Base-by-base conservation (phyloP, 2,888 invertebrate genomes). In the Phyllotreta striolata region DNA sequence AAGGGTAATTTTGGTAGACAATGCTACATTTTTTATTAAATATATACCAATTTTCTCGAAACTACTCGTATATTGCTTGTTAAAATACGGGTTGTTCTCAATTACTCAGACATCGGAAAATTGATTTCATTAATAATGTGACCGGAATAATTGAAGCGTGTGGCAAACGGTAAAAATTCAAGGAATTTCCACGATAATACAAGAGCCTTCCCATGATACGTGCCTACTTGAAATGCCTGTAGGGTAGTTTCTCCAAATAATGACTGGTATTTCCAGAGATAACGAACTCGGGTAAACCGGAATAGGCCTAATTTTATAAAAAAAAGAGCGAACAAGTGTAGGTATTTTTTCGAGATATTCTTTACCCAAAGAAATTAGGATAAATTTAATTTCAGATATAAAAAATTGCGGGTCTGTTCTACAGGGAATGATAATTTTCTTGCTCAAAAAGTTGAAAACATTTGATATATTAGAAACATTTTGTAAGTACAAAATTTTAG, bases 301-400 rank as follows among this genome's bases (percentile, higher is more conserved):
- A 47, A 47, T 47, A 47, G 14, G 47, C 14, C 47, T 47, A 47
- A 47, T 47, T 47, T 47, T n/a, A 47, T 47, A 9, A 47, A 47
- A 12, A n/a, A n/a, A 24, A 24, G 24, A 47, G 24, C 34, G 47
- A 47, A 24, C 14, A 24, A 44, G 12, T 44, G 14, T 47, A 47
- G 14, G 47, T 47, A 47, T 47, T 47, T 44, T 47, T 12, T 8
- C n/a, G 34, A 24, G 24, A n/a, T 34, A 44, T 13, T 10, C 44
- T 44, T 4, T 7, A 24, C 24, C 24, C 24, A 1, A 1, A 24
- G 4, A 24, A 24, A 24, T 24, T 24, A 24, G 4, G 24, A 24
- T 4, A 24, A 24, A 24, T 24, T 24, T 24, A 24, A 24, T 24
- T 24, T 24, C 24, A 24, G 24, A 24, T 24, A 24, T 24, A 24